These are phyloP conservation scores for Neogale vison DNA, from an alignment of 2,113 vertebrate species.

Conservation along the genomic window DNA sequence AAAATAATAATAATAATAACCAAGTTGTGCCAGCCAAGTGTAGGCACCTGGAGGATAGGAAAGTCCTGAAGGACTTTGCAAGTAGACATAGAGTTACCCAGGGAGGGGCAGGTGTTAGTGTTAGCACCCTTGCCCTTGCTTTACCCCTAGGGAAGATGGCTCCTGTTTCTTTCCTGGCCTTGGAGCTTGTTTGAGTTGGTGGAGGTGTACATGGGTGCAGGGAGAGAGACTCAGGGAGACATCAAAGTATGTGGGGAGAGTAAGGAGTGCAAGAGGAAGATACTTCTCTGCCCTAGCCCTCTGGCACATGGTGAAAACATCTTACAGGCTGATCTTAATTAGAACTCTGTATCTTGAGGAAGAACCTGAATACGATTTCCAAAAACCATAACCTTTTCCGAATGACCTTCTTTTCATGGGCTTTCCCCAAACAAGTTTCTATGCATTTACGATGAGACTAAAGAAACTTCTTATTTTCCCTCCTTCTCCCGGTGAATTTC, in stretches of 20 bases:
- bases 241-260: not conserved
- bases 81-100: not conserved
- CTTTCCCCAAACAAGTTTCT: not conserved
- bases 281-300: not conserved
- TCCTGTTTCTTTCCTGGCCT: not conserved
- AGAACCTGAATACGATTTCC: slow-evolving; percentile 12
- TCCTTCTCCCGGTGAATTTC: not conserved
- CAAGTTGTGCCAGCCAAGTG: not conserved
- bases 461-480: not conserved
- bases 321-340: slow-evolving; percentile 37
- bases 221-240: not conserved
- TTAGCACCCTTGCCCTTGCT: not conserved
- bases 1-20: not conserved
- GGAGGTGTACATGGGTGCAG: not conserved
- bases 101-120: not conserved
- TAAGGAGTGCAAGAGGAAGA: not conserved
- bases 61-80: not conserved
- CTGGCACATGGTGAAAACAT: not conserved
- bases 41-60: not conserved
- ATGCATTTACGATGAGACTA: not conserved
- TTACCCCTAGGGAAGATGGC: not conserved
- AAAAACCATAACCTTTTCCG: slow-evolving; percentile 7
- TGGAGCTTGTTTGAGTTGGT: not conserved
- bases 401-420: not conserved
- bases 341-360: slow-evolving; percentile 5